Conservation (phyloP, 2,888 invertebrate species). For the Nomada flava region DNA sequence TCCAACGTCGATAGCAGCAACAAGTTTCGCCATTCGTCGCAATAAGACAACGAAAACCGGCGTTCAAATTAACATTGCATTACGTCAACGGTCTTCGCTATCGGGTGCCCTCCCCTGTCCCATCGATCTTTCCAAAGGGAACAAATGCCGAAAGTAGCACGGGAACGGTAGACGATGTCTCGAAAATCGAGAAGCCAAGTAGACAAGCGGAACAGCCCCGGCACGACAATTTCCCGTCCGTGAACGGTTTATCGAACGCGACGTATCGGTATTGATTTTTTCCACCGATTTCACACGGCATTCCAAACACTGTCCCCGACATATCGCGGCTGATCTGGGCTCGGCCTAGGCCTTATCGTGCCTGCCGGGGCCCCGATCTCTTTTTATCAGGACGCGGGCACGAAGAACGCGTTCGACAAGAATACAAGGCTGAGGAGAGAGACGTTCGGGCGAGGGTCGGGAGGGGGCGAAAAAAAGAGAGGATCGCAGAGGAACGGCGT, state of each 20-base stretch:
- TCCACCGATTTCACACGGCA: constrained; percentile 45
- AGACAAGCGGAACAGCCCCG: not conserved
- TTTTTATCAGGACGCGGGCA: constrained; percentile 50
- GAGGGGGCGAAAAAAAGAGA: constrained; percentile 29
- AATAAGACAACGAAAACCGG: no score
- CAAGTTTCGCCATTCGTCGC: no score
- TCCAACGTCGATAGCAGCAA: no score
- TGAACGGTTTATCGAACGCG: constrained; percentile 27
- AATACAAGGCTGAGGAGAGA: constrained; percentile 40
- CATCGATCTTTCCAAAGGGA: not conserved
- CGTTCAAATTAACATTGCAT: no score
- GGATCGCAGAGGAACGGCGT: constrained; percentile 61
- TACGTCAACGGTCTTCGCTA: no score
- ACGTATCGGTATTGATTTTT: constrained; percentile 43
- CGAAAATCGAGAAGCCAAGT: not conserved
- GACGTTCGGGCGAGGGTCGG: constrained; percentile 15
- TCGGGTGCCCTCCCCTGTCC: not conserved
- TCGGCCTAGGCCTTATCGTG: constrained; percentile 45
- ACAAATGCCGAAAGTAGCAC: not conserved
- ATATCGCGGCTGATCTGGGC: constrained; percentile 46
- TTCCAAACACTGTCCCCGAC: constrained; percentile 33
- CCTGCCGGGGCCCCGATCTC: constrained; percentile 34
- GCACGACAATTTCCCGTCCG: constrained; percentile 6
- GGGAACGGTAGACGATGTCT: not conserved
- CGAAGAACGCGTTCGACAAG: constrained; percentile 61